A percentile compares a stretch with the other conserved stretches of the same genome.
Evolutionary conservation across 2,113 vertebrate species (phyloP).

Genomic region (Colossoma macropomum): DNA sequence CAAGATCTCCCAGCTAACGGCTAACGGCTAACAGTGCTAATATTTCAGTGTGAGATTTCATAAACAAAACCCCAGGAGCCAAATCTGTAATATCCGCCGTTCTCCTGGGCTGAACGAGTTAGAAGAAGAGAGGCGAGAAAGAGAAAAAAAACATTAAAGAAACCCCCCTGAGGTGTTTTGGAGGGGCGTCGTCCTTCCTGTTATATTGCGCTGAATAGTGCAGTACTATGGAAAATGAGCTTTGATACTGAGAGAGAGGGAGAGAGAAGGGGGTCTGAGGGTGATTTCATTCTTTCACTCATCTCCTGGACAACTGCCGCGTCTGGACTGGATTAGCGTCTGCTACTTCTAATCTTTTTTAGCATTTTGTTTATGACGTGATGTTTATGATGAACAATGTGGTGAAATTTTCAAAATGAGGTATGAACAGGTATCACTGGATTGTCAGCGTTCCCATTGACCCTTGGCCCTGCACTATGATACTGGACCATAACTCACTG

Average conservation of each 20-base stretch:
- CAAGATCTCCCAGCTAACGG: conserved; percentile 48
- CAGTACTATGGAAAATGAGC: conserved; percentile 44
- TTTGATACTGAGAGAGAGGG: conserved; percentile 25
- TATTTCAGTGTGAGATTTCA: conserved; percentile 70
- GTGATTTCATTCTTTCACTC: neutral
- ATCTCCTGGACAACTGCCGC: conserved; percentile 37
- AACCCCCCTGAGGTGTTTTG: conserved; percentile 61
- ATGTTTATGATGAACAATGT: conserved; percentile 36
- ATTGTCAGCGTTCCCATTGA: conserved; percentile 26
- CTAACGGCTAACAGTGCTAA: conserved; percentile 59
- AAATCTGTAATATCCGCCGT: conserved; percentile 74
- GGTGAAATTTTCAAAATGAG: conserved; percentile 34
- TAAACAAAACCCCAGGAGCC: conserved; percentile 65
- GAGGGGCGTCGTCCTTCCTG: conserved; percentile 44
- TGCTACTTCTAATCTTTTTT: conserved; percentile 25
- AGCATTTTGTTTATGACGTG: neutral
- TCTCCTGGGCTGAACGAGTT: conserved; percentile 53
- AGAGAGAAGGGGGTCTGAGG: neutral
- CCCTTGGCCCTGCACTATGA: conserved; percentile 13
- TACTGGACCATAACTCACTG: conserved; percentile 16
- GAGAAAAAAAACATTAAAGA: conserved; percentile 66
- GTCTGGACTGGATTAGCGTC: conserved; percentile 32
- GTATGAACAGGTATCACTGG: conserved; percentile 16
- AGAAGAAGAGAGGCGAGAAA: conserved; percentile 23
- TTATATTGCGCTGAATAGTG: conserved; percentile 53